Base-by-base conservation (phyloP, 2,797 vertebrate genomes). In the Melanitta fusca region DNA sequence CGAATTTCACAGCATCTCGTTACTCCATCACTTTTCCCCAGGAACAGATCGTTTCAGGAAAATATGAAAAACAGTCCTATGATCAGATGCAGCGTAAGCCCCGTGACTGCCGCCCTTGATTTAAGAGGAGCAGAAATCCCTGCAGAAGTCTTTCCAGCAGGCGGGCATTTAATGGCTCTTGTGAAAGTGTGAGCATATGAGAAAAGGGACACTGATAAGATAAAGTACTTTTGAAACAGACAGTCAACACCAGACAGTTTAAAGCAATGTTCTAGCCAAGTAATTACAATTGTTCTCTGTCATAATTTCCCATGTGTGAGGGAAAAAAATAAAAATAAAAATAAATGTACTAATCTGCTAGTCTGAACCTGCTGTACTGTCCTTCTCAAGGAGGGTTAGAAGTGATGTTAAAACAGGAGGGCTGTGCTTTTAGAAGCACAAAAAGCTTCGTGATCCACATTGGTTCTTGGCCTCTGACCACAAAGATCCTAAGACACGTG, bases 101-200 rank as follows among this genome's bases (percentile, higher is more conserved):
- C 62, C 54, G 11, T 56, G 71, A 93, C 66, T 38, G 8, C 77
- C 89, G 66, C 25, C 58, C 80, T 92, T 96, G 96, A 97, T 93
- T 96, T 92, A 92, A 92, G 85, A 96, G 89, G 91, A 94, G 77
- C 60, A 93, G 73, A 92, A 96, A 95, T 90, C 73, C 47, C 89
- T 38, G 24, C 51, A 70, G 80, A 88, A 91, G 45, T 66, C 64
- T 53, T 92, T 91, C 92, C 88, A 95, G 82, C n/a, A 91, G 66
- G 58, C 3, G 12, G 80, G 62, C 56, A 91, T 96, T 89, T 85
- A 88, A 94, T 91, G 92, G 93, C 91, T 96, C 87, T 91, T 94
- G 39, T 45, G 73, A 72, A 97, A 93, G 89, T 84, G 92, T 84
- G 92, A 95, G 80, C 47, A 81, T 53, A 73, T 10, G 43, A 38